A percentile compares a stretch with the other conserved stretches of the same genome.
Conservation (phyloP, 2,888 invertebrate genomes). For the Agriopis leucophaearia region DNA sequence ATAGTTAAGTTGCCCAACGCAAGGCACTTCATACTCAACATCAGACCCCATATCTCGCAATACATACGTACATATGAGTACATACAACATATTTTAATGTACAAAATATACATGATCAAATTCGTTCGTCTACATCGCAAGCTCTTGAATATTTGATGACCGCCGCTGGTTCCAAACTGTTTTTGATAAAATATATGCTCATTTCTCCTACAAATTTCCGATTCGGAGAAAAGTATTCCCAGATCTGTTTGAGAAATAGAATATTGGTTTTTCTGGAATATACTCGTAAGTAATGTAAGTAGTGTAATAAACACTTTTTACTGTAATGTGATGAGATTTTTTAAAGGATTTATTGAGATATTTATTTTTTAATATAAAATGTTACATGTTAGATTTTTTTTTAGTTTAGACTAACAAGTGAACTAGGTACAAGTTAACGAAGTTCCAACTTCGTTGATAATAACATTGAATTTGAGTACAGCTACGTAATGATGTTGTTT, state of each 20-base stretch:
- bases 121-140: constrained; percentile 41
- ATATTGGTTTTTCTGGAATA: not conserved
- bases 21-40: not conserved
- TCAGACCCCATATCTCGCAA: constrained; percentile 1
- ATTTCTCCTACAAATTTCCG: constrained; percentile 12
- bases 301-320: not conserved
- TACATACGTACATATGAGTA: not conserved
- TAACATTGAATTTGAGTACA: too few species aligned
- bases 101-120: constrained; percentile 42
- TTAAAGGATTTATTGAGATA: not conserved
- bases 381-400: too few species aligned
- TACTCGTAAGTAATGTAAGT: too few species aligned
- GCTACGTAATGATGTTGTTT: too few species aligned
- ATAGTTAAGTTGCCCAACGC: not conserved
- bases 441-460: too few species aligned
- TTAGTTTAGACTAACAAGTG: too few species aligned
- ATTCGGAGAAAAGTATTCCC: not conserved
- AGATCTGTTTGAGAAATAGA: not conserved
- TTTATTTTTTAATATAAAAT: not conserved
- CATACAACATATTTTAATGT: constrained; percentile 3
- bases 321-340: not conserved
- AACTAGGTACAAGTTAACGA: too few species aligned
- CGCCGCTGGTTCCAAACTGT: constrained; percentile 21
- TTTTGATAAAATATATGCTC: constrained; percentile 13
- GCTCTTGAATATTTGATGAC: constrained; percentile 43